Conservation (phyloP, 2,113 vertebrate genomes). For the Hippolais icterina region DNA sequence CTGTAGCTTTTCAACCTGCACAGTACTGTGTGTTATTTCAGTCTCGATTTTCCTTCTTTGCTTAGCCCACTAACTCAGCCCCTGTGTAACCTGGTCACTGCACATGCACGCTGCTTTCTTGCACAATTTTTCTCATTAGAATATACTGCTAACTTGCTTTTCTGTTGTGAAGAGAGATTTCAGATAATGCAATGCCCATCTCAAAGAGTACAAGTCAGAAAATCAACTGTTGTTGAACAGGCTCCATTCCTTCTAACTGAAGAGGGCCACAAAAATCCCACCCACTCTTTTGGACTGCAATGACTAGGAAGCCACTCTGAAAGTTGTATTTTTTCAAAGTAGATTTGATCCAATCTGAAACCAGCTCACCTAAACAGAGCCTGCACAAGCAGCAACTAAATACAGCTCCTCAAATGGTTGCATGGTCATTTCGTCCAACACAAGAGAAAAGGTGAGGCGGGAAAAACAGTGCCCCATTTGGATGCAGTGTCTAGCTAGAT, state of each 20-base stretch:
- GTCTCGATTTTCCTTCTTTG: not conserved
- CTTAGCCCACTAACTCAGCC: not conserved
- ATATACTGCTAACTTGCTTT: not conserved
- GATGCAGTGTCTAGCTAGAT: not conserved
- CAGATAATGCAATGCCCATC: not conserved
- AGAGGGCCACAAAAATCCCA: not conserved
- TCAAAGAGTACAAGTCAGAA: not conserved
- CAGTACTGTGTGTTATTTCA: not conserved
- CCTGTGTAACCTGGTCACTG: not conserved
- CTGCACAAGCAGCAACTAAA: not conserved
- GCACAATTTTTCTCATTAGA: not conserved
- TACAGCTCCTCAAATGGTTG: not conserved
- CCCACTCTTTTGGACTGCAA: not conserved
- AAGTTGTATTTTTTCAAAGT: not conserved
- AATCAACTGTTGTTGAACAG: not conserved
- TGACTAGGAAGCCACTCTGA: not conserved
- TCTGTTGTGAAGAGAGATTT: not conserved
- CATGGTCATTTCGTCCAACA: not conserved
- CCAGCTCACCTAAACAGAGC: not conserved
- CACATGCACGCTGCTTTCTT: not conserved
- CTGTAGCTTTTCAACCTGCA: not conserved
- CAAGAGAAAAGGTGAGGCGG: fast-evolving
- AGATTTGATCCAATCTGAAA: not conserved
- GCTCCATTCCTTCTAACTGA: not conserved
- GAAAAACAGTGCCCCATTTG: not conserved